These are phyloP conservation scores for Eleutherodactylus coqui DNA, from an alignment of 2,797 vertebrate genomes.

Conservation along the genomic window DNA sequence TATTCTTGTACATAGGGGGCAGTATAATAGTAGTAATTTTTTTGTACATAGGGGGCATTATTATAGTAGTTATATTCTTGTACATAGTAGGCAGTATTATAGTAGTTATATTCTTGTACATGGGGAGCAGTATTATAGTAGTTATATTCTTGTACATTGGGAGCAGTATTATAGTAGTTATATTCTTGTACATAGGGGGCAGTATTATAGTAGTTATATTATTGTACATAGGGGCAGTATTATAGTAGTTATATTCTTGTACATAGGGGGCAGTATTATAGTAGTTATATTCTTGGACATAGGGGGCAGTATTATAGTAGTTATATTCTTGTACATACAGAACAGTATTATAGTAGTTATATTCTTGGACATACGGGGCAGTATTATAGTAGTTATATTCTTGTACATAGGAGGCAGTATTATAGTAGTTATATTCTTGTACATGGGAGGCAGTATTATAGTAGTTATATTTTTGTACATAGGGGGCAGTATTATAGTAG, in stretches of 20 bases:
- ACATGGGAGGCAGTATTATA: neutral
- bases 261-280: neutral
- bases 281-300: neutral
- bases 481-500: neutral
- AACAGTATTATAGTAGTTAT: neutral
- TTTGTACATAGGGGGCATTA: no score
- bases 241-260: neutral
- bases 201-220: neutral
- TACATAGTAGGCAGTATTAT: no score
- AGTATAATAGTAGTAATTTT: no score
- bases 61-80: no score
- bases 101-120: no score
- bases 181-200: neutral
- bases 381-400: constrained; percentile 17
- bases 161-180: constrained; percentile 2
- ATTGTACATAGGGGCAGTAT: neutral
- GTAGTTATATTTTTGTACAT: constrained; percentile 5
- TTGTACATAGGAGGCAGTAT: neutral
- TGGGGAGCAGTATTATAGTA: no score
- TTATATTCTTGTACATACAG: neutral
- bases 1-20: no score
- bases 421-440: constrained; percentile 11
- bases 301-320: neutral
- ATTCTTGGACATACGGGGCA: neutral
- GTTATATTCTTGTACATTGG: no score